Evolutionary conservation across 2,888 invertebrate species (phyloP).

Genomic region (Erebia palarica): DNA sequence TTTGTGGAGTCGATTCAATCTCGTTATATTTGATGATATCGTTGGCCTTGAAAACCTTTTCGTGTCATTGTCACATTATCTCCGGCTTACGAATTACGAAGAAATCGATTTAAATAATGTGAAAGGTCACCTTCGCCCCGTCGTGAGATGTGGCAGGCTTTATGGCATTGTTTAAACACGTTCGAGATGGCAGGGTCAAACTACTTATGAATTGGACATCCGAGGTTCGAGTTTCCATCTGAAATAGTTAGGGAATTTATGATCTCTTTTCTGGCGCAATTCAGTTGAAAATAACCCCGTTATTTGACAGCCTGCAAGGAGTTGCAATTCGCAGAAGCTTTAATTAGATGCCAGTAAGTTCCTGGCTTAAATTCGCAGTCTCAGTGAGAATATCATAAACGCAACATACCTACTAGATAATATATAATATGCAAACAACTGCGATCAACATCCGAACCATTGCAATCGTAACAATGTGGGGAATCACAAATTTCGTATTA

Average conservation of each 20-base stretch:
- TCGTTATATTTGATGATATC: slow-evolving; percentile 10
- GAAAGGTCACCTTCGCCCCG: slow-evolving; percentile 7
- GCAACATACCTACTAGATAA: too few relatives aligned
- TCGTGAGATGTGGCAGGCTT: slow-evolving; percentile 4
- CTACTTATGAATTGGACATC: background rate
- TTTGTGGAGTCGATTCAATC: background rate
- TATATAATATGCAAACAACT: too few relatives aligned
- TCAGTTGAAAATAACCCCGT: too few relatives aligned
- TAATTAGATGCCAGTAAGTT: too few relatives aligned
- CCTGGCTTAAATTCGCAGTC: too few relatives aligned
- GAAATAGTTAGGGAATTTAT: background rate
- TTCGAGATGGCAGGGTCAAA: background rate
- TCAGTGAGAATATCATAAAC: too few relatives aligned
- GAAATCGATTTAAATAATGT: slow-evolving; percentile 14
- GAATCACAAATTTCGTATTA: too few relatives aligned
- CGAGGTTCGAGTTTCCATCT: background rate
- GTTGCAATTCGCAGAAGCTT: too few relatives aligned
- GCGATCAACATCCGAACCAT: too few relatives aligned
- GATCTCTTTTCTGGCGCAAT: too few relatives aligned
- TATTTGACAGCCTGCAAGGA: too few relatives aligned
- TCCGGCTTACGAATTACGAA: slow-evolving; percentile 4
- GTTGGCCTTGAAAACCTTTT: slow-evolving; percentile 26
- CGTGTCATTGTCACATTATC: slow-evolving; percentile 28
- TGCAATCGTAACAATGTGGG: too few relatives aligned
- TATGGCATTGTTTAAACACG: background rate